Base-by-base conservation (phyloP, 2,888 invertebrate species). In the Hedychridium roseum region DNA sequence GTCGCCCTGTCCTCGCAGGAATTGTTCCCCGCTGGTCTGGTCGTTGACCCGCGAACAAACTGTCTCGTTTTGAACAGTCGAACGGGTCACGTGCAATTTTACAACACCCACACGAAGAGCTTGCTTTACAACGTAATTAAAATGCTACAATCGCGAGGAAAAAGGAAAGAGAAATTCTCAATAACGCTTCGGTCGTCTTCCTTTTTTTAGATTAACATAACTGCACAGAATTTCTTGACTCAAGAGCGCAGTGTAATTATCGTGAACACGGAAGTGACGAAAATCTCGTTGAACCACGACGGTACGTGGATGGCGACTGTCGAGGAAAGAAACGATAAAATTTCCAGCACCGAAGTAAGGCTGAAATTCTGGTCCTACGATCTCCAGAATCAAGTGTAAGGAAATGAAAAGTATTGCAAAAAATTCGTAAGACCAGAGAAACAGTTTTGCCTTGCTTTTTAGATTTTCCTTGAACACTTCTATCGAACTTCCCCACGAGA, bases 351-450 rank as follows among this genome's bases (percentile, higher is more conserved):
- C 3, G 90, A 91, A 77, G 78, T 87, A 2, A 80, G 87, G 43
- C 80, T 92, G 1, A 92, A 92, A 70, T 92, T 92, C 78, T 92
- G 92, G 91, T 68, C 80, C 45, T 90, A 84, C 65, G 77, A 85
- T 59, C 70, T 77, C 1, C 77, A 81, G 28, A 78, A 81, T 38
- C 88, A 90, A 77, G 82, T 76, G 87, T 89, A 80, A 79, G 73
- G 66, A 36, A 16, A 3, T n/a, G n/a, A n/a, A 23, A 16, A 30
- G 6, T 23, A 36, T 12, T 28, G 14, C 18, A 28, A 40, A 40
- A 26, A 34, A 34, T 34, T 31, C 5, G 7, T 36, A 23, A 21
- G n/a, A n/a, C n/a, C n/a, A n/a, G n/a, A n/a, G n/a, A n/a, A n/a
- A n/a, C n/a, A n/a, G n/a, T n/a, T n/a, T n/a, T n/a, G n/a, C n/a